A percentile compares a stretch with the other conserved stretches of the same genome.
Conservation (phyloP, 53 echinoderm and acorn worm species). For the Astropecten irregularis region DNA sequence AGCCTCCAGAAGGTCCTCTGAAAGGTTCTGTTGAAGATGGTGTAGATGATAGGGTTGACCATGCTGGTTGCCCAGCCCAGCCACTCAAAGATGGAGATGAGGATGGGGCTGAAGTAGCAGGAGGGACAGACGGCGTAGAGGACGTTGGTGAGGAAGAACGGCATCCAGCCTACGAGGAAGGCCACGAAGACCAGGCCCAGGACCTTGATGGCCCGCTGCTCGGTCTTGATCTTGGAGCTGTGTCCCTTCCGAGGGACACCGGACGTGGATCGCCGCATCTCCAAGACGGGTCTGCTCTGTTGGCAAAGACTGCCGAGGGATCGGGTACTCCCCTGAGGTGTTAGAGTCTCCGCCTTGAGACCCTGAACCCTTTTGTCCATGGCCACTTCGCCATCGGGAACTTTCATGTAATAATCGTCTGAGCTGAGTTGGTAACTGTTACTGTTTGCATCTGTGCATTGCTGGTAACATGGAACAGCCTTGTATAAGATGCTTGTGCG, state of each 20-base stretch:
- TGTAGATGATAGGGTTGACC: conserved; percentile 87
- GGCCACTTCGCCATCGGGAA: background rate
- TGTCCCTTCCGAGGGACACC: background rate
- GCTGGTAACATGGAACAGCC: background rate
- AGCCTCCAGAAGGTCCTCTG: conserved; percentile 69
- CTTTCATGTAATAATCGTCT: background rate
- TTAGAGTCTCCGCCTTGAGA: background rate
- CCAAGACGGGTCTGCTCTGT: background rate
- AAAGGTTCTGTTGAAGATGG: conserved; percentile 78
- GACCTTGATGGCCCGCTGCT: conserved; percentile 79
- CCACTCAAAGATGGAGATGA: conserved; percentile 79
- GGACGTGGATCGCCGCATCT: conserved; percentile 22
- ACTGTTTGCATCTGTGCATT: background rate
- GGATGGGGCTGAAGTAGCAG: conserved; percentile 16
- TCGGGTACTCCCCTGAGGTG: conserved; percentile 4
- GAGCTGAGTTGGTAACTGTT: background rate
- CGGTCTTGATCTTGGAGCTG: conserved; percentile 59
- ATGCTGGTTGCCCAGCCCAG: conserved; percentile 85
- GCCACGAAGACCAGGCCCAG: conserved; percentile 78
- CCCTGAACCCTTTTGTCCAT: background rate
- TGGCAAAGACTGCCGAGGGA: background rate
- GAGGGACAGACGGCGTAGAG: conserved; percentile 44
- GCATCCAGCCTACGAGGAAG: conserved; percentile 84
- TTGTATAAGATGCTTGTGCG: background rate
- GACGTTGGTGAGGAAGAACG: conserved; percentile 79